Evolutionary conservation across 2,797 vertebrate species (phyloP).

Genomic region (Hemitrygon akajei): DNA sequence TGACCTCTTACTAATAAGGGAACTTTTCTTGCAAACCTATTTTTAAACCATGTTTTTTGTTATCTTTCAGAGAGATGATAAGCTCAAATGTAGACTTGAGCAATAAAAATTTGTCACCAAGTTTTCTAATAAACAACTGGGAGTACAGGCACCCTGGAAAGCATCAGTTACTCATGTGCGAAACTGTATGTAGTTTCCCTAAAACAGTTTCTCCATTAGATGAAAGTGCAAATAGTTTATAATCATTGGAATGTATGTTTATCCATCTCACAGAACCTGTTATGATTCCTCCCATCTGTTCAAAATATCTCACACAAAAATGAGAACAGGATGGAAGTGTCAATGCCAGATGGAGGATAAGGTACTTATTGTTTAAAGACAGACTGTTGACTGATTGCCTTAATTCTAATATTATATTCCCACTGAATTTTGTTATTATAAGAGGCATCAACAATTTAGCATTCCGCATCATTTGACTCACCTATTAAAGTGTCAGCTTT

Average conservation of each 20-base stretch:
- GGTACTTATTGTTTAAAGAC: not conserved
- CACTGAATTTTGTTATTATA: not conserved
- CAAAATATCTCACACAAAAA: not conserved
- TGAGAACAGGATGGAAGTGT: not conserved
- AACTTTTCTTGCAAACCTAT: not conserved
- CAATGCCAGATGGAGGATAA: not conserved
- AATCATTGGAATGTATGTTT: slow-evolving; percentile 9
- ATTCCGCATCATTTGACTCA: not conserved
- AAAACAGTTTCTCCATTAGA: not conserved
- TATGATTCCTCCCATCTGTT: not conserved
- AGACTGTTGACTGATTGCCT: not conserved
- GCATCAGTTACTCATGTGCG: not conserved
- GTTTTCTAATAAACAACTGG: not conserved
- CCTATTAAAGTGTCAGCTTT: not conserved
- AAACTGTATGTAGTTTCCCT: not conserved
- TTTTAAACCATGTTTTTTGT: not conserved
- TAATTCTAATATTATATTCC: not conserved
- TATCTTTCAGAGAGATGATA: not conserved
- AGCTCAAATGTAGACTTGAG: not conserved
- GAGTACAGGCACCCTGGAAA: not conserved
- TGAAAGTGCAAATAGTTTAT: slow-evolving; percentile 6
- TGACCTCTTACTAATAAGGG: not conserved
- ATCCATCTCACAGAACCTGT: not conserved
- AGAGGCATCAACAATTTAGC: not conserved
- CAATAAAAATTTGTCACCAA: not conserved